Percentiles rank a stretch among this genome's conserved stretches.
phyloP scores from a whole-genome alignment of 1,140 invertebrate species.

The Drosophila lacteicornis region DNA sequence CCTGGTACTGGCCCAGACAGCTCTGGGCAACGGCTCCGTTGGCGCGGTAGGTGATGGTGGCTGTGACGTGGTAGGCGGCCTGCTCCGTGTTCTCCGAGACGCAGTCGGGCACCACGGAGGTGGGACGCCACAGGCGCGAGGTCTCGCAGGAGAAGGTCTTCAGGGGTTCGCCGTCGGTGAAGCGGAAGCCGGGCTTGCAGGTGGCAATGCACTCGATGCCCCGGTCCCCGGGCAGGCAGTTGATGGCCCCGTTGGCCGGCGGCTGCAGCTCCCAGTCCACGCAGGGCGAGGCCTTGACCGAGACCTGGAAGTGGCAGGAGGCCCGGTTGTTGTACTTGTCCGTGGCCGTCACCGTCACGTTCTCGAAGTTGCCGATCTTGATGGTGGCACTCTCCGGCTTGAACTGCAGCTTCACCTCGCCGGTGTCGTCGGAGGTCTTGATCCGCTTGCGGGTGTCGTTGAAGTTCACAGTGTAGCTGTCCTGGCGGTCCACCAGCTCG shows the following conservation, averaged over 20 bases:
- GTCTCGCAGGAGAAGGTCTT: constrained; percentile 94
- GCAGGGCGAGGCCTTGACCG: constrained; percentile 96
- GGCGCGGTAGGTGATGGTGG: constrained; percentile 94
- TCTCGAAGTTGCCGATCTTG: constrained; percentile 95
- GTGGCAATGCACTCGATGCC: constrained; percentile 95
- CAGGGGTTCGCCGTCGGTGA: constrained; percentile 94
- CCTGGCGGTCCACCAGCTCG: constrained; percentile 95
- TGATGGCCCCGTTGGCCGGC: constrained; percentile 94
- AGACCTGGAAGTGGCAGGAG: constrained; percentile 96
- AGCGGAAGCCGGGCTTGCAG: constrained; percentile 95
- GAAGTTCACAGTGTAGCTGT: constrained; percentile 95
- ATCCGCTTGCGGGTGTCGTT: constrained; percentile 95
- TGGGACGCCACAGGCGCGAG: constrained; percentile 92
- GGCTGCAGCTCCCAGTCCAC: constrained; percentile 96
- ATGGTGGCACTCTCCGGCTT: constrained; percentile 94
- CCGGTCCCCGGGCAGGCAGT: constrained; percentile 91
- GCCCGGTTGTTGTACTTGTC: constrained; percentile 96
- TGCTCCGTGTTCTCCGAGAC: constrained; percentile 97
- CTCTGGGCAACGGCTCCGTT: constrained; percentile 93
- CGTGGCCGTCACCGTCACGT: constrained; percentile 95
- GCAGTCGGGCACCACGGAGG: constrained; percentile 95
- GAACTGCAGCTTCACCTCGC: constrained; percentile 93
- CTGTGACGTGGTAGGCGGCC: constrained; percentile 96
- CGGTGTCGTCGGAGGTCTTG: constrained; percentile 95
- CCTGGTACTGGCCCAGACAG: constrained; percentile 94